Evolutionary conservation across 2,888 invertebrate genomes (phyloP).

Genomic region (Campoplex nolae): DNA sequence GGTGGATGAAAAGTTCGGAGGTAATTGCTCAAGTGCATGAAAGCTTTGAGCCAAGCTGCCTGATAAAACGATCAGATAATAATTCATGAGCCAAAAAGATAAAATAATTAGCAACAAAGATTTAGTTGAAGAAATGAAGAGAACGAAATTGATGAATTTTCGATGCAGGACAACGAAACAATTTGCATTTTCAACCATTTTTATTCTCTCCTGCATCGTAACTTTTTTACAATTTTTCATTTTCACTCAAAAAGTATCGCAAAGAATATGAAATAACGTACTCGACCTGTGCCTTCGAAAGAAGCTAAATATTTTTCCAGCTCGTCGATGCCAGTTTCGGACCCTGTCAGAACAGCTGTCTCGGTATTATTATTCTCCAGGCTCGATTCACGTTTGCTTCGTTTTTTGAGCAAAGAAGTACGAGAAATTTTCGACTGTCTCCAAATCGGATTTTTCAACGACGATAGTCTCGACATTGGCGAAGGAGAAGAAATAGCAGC

Average conservation of each 20-base stretch:
- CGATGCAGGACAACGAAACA: no score
- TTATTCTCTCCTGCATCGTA: no score
- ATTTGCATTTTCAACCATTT: no score
- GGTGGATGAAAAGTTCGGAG: slow-evolving; percentile 59
- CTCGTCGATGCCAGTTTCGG: slow-evolving; percentile 40
- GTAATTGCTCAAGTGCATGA: slow-evolving; percentile 60
- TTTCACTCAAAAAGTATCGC: background rate
- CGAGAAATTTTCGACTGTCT: slow-evolving; percentile 4
- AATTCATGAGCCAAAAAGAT: no score
- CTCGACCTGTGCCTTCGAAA: slow-evolving; percentile 53
- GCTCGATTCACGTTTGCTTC: background rate
- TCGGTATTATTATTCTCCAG: background rate
- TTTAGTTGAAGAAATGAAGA: background rate
- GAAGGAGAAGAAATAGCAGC: slow-evolving; percentile 17
- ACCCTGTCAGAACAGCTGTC: background rate
- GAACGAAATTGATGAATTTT: no score
- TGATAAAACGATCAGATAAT: background rate
- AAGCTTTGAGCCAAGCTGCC: slow-evolving; percentile 60
- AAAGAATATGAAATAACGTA: slow-evolving; percentile 23
- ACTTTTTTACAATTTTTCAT: background rate
- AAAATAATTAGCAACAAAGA: background rate
- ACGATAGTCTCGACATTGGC: background rate
- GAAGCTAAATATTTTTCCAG: slow-evolving; percentile 48
- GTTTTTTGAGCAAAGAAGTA: slow-evolving; percentile 10
- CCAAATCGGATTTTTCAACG: slow-evolving; percentile 7